Evolutionary conservation across 2,888 invertebrate species (phyloP).

Genomic region (Caenorhabditis becei): DNA sequence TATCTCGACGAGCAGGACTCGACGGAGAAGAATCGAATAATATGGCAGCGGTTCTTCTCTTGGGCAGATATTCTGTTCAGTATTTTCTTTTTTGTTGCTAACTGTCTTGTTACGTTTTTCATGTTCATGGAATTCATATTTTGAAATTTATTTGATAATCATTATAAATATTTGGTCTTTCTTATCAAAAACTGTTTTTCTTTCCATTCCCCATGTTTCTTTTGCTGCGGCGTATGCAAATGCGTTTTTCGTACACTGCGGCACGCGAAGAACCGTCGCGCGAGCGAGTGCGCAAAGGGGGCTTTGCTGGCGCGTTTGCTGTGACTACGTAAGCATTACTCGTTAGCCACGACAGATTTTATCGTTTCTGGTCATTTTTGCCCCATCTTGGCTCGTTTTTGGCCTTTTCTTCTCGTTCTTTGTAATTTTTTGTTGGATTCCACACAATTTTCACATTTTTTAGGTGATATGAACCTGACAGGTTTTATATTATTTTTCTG

Average conservation of each 20-base stretch:
- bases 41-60: conserved; percentile 75
- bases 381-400: background rate
- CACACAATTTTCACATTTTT: background rate
- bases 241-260: too few species aligned
- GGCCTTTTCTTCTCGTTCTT: background rate
- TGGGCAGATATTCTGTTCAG: conserved; percentile 69
- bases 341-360: background rate
- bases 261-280: too few species aligned
- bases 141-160: conserved; percentile 7
- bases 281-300: conserved; percentile 26
- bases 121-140: conserved; percentile 65
- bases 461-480: conserved; percentile 49
- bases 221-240: too few species aligned
- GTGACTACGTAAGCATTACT: conserved; percentile 29
- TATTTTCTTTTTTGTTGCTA: conserved; percentile 68
- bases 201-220: background rate
- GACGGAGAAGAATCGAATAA: conserved; percentile 63
- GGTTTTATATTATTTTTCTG: conserved; percentile 31
- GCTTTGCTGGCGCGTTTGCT: conserved; percentile 17
- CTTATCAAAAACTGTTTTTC: background rate
- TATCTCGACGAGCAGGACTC: conserved; percentile 70
- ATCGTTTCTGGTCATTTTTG: background rate
- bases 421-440: background rate
- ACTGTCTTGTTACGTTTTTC: conserved; percentile 62
- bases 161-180: conserved; percentile 45